These are phyloP conservation scores for Nomada goodeniana DNA, from an alignment of 2,888 invertebrate genomes.

Conservation along the genomic window DNA sequence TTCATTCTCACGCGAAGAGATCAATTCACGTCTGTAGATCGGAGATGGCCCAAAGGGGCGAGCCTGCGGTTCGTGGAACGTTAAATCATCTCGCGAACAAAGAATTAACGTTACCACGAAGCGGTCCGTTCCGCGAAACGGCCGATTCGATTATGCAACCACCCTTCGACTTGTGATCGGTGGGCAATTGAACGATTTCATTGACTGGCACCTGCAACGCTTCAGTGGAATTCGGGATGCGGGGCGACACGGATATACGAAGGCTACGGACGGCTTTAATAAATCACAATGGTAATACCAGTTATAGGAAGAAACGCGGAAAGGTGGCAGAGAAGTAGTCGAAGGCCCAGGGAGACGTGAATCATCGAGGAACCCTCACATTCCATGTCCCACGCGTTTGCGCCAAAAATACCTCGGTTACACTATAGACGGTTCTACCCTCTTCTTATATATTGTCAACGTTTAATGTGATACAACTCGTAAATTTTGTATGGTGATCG, in stretches of 20 bases:
- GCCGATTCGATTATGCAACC: background rate
- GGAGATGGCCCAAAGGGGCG: background rate
- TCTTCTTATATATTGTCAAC: constrained; percentile 52
- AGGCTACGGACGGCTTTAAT: no score
- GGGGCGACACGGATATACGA: no score
- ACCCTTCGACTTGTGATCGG: constrained; percentile 34
- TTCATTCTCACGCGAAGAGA: constrained; percentile 18
- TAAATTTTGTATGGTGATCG: constrained; percentile 49
- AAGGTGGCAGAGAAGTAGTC: constrained; percentile 32
- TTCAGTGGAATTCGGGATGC: background rate
- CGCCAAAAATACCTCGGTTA: constrained; percentile 66
- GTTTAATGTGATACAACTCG: constrained; percentile 52
- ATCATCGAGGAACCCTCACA: constrained; percentile 52
- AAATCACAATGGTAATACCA: background rate
- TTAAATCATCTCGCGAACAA: constrained; percentile 4
- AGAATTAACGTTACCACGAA: constrained; percentile 48
- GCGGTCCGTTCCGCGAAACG: constrained; percentile 44
- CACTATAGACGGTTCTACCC: constrained; percentile 48
- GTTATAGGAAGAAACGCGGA: constrained; percentile 41
- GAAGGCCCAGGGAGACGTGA: constrained; percentile 47
- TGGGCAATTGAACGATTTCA: constrained; percentile 43
- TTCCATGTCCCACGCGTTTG: constrained; percentile 64
- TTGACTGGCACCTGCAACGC: background rate
- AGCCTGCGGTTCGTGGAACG: constrained; percentile 28
- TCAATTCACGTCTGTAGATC: constrained; percentile 30